A percentile compares a stretch with the other conserved stretches of the same genome.
phyloP scores from a whole-genome alignment of 1,140 invertebrate species.

The Melanaphis sacchari region DNA sequence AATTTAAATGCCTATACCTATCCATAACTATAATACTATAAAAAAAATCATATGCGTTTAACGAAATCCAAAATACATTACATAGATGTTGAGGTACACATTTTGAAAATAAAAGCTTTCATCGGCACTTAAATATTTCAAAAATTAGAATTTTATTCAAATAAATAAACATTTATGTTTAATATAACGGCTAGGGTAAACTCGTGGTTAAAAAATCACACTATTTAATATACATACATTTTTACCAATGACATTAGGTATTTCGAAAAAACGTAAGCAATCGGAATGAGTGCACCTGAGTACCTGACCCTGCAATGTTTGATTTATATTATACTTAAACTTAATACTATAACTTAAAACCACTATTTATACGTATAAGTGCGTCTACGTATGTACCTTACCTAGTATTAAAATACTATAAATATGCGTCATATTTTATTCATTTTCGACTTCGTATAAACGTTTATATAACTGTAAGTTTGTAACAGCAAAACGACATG shows the following conservation, averaged over 20 bases:
- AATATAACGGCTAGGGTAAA: neutral
- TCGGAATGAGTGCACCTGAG: neutral
- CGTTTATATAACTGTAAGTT: neutral
- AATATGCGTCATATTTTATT: conserved; percentile 6
- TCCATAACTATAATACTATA: neutral
- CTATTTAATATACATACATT: neutral
- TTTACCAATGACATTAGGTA: neutral
- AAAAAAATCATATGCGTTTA: neutral
- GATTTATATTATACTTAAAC: neutral
- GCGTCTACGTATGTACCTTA: neutral
- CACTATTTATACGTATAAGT: neutral
- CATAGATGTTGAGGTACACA: neutral
- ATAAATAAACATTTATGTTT: neutral
- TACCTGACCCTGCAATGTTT: too few species aligned
- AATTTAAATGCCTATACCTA: neutral
- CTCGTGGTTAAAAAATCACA: neutral
- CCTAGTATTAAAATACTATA: neutral
- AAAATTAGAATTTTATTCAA: neutral
- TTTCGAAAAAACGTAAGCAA: neutral
- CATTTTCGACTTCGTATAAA: neutral
- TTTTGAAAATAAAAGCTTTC: neutral
- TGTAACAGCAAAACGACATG: neutral
- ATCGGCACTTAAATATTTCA: neutral
- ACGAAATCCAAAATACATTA: neutral
- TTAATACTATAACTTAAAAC: too few species aligned